These are phyloP conservation scores for Ovibos moschatus DNA, from an alignment of 2,113 vertebrate genomes.

Conservation along the genomic window DNA sequence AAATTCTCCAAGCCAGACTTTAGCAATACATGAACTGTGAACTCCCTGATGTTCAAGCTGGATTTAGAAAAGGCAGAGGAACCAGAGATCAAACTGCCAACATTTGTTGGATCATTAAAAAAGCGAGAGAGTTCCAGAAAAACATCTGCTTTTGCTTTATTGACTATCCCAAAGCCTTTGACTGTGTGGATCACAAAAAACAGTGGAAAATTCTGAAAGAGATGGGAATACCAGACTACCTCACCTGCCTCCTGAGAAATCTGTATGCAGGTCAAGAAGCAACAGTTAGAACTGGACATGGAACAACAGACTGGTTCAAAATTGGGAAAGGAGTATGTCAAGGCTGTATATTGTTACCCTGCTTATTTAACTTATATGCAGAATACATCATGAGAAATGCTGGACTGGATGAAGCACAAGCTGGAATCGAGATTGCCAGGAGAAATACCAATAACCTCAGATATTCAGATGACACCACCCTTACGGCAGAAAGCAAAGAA, in stretches of 20 bases:
- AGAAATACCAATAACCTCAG: not conserved
- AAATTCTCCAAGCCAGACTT: not conserved
- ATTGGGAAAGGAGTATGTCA: not conserved
- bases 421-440: not conserved
- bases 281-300: not conserved
- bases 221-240: not conserved
- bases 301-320: not conserved
- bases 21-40: not conserved
- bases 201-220: not conserved
- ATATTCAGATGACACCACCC: not conserved
- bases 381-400: not conserved
- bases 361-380: not conserved
- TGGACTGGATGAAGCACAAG: not conserved
- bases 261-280: not conserved
- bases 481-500: not conserved
- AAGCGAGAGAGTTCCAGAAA: not conserved
- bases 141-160: not conserved
- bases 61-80: not conserved
- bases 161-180: not conserved
- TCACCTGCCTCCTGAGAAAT: not conserved
- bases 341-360: not conserved
- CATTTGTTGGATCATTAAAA: not conserved
- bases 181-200: not conserved
- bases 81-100: not conserved
- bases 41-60: not conserved